Evolutionary conservation across 2,113 vertebrate species (phyloP), one percentile per base, ranked within the genome.

Genomic region (Urocolius indicus): DNA sequence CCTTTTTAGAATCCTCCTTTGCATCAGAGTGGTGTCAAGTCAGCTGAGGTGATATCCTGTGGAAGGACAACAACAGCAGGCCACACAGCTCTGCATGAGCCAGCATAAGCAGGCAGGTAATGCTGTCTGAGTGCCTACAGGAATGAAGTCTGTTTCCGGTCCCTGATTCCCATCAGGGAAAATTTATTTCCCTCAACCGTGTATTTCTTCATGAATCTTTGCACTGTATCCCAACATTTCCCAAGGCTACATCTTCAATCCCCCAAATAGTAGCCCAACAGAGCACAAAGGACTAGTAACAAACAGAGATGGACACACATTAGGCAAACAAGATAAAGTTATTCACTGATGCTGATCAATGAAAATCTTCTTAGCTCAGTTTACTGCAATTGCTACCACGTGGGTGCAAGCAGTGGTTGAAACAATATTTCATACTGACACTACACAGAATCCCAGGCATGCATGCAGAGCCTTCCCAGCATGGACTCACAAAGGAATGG

Each of bases 11-110:
- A n/a, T 24, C 11, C 9, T 69, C 16, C 18, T 90, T 91, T 43
- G 23, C 1, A 2, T 1, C 3, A 54, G 24, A 17, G 11, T 8
- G 14, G 13, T 93, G 54, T 72, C 30, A 65, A 73, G 23, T 6
- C 9, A 23, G 24, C 1, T 1, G 34, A 38, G 19, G 9, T 1
- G 1, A 27, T 34, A 49, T 45, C 22, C 20, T 0, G 0, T 22
- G n/a, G 46, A 30, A 65, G 45, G 49, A 19, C 1, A 17, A 17
- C 2, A 38, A 11, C 3, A 54, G 16, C 16, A 19, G 14, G 16
- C 59, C 52, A 27, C 23, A 27, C 3, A 41, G 16, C 22, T 73
- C 26, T 62, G 41, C 0, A 0, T 27, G 16, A 55, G 34, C 30
- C 62, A 29, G 43, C 0, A 0, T 16, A 22, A 23, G 32, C 8